These are phyloP conservation scores for Euborellia annulipes DNA, from an alignment of 1,140 invertebrate genomes.

Conservation along the genomic window DNA sequence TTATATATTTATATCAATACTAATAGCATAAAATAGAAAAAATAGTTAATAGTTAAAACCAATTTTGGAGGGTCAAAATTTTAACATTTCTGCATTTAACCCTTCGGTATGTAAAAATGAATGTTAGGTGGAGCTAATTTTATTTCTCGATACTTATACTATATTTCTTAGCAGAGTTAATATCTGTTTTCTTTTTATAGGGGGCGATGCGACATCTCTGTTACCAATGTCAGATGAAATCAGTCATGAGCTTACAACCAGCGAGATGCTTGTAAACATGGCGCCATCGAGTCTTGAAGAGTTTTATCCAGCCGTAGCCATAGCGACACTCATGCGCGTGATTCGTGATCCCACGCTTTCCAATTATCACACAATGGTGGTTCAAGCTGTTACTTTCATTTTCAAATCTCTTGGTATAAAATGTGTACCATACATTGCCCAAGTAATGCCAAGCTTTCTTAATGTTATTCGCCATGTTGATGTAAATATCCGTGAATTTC, in stretches of 20 bases:
- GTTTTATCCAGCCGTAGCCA: conserved; percentile 94
- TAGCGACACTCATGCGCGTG: conserved; percentile 88
- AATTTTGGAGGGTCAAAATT: too few species aligned
- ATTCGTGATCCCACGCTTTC: conserved; percentile 80
- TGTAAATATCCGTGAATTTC: conserved; percentile 75
- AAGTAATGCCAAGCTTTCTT: conserved; percentile 74
- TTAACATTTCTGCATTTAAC: too few species aligned
- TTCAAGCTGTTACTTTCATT: conserved; percentile 87
- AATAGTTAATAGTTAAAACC: too few species aligned
- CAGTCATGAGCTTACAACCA: conserved; percentile 52
- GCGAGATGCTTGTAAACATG: conserved; percentile 94
- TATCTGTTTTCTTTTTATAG: too few species aligned
- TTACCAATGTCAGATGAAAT: conserved; percentile 11
- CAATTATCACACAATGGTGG: conserved; percentile 88
- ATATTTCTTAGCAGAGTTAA: too few species aligned
- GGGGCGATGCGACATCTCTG: neutral
- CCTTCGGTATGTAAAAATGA: too few species aligned
- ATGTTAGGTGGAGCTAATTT: too few species aligned
- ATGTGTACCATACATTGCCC: conserved; percentile 89
- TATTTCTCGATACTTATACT: too few species aligned
- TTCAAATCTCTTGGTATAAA: conserved; percentile 93
- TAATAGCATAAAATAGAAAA: too few species aligned
- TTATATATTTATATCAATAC: too few species aligned
- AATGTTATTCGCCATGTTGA: conserved; percentile 80
- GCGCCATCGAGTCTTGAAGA: conserved; percentile 74